phyloP scores from a whole-genome alignment of 2,888 invertebrate genomes.

The Lepidochrysops patricia region DNA sequence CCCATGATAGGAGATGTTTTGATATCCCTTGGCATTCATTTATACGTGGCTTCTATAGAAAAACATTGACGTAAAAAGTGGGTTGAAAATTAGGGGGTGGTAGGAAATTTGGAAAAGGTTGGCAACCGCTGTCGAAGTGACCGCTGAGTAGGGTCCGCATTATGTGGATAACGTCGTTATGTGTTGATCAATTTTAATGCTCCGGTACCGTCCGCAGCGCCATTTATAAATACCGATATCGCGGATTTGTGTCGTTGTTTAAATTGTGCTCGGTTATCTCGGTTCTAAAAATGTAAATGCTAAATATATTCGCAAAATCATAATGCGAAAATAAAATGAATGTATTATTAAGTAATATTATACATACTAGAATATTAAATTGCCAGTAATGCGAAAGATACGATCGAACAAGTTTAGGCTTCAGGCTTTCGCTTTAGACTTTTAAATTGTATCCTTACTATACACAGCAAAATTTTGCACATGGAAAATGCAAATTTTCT shows the following conservation, averaged over 20 bases:
- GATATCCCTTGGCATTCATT: slow-evolving; percentile 69
- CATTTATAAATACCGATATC: slow-evolving; percentile 25
- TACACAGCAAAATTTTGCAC: not conserved
- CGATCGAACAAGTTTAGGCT: no score
- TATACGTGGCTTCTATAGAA: slow-evolving; percentile 61
- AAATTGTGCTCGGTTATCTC: not conserved
- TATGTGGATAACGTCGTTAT: slow-evolving; percentile 71
- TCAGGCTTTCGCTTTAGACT: not conserved
- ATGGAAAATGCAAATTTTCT: no score
- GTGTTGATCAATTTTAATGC: slow-evolving; percentile 74
- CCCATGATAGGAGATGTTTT: slow-evolving; percentile 68
- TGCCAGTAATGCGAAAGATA: not conserved
- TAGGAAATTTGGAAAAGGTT: slow-evolving; percentile 53
- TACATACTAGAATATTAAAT: no score
- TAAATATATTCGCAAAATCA: no score
- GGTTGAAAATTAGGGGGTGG: slow-evolving; percentile 53
- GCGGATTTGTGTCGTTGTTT: not conserved
- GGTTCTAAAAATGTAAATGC: not conserved
- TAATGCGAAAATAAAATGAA: not conserved
- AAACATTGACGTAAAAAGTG: slow-evolving; percentile 74
- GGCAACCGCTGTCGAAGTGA: slow-evolving; percentile 70
- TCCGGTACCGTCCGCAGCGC: slow-evolving; percentile 34
- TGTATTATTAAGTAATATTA: not conserved
- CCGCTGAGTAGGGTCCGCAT: slow-evolving; percentile 71
- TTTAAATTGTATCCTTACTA: not conserved